Evolutionary conservation across 2,113 vertebrate species (phyloP).

Genomic region (Microtus richardsoni): DNA sequence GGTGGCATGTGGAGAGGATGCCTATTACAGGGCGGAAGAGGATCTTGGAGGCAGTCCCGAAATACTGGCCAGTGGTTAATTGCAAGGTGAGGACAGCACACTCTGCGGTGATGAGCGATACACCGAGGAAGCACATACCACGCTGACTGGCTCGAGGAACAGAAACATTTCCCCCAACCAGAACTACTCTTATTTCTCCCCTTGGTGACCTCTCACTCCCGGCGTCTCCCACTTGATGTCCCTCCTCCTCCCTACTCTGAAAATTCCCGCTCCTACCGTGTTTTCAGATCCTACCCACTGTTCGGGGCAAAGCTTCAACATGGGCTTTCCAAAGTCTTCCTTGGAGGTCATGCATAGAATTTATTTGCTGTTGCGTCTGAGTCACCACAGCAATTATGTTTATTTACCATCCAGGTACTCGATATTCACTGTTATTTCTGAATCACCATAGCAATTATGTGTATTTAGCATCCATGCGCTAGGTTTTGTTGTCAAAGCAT

Average conservation of each 20-base stretch:
- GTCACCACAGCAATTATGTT: constrained; percentile 7
- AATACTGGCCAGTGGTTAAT: constrained; percentile 6
- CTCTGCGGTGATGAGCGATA: neutral
- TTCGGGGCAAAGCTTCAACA: neutral
- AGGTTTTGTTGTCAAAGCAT: constrained; percentile 43
- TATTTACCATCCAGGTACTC: neutral
- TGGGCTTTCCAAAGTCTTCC: constrained; percentile 47
- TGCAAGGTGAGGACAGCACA: neutral
- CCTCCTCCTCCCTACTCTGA: neutral
- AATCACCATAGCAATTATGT: constrained; percentile 36
- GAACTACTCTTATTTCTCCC: neutral
- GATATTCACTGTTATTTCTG: constrained; percentile 11
- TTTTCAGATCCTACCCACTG: neutral
- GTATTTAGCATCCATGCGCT: constrained; percentile 40
- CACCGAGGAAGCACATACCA: neutral
- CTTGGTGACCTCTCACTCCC: neutral
- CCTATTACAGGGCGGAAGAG: neutral
- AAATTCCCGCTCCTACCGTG: neutral
- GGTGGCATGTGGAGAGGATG: neutral
- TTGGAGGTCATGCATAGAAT: constrained; percentile 29
- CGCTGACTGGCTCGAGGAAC: neutral
- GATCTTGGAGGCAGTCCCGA: neutral
- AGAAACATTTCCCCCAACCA: neutral
- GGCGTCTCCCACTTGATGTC: neutral
- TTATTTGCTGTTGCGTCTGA: constrained; percentile 30